Base-by-base conservation (phyloP, 2,888 invertebrate species). In the Deilephila porcellus region DNA sequence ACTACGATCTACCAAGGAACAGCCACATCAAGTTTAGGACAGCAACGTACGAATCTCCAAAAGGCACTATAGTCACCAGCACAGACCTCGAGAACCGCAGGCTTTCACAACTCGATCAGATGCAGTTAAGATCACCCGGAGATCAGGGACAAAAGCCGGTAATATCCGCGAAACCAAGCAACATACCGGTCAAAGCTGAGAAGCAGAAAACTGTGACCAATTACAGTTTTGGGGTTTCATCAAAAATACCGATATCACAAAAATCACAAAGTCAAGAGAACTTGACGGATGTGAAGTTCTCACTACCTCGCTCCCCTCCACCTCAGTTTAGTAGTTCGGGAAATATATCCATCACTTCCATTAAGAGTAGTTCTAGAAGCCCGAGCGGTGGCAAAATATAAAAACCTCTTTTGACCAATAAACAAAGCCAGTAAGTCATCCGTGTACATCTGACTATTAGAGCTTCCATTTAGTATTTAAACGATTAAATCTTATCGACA, bases 11-110 rank as follows among this genome's bases (percentile, higher is more conserved):
- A 79, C 95, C 95, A 52, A 88, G 95, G 82, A 95, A 95, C 86
- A 94, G 95, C 76, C 95, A 95, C 80, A 96, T 96, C 78, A 94
- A 96, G 84, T 96, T 96, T 87, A 94, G 96, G 29, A 96, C 96
- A 45, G 95, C 96, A 0, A 96, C 96, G 17, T 96, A 96, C 83
- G 96, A 96, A 91, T 93, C 95, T 79, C 94, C 95, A 4, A 93
- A 95, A 77, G 95, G 95, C 77, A 94, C 95, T 0, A 95, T 96
- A 63, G 94, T 94, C 0, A 93, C 93, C 0, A 94, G 95, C 81
- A 94, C 95, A n/a, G 94, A 94, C 77, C 64, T 95, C 70, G 94
- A 95, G 76, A 96, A 96, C 82, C 92, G 96, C 79, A 91, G 96
- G 78, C 84, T 95, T 29, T 96, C 96, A 17, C 96, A 96, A 81